Evolutionary conservation across 2,888 invertebrate genomes (phyloP).

Genomic region (Nematopogon swammerdamellus): DNA sequence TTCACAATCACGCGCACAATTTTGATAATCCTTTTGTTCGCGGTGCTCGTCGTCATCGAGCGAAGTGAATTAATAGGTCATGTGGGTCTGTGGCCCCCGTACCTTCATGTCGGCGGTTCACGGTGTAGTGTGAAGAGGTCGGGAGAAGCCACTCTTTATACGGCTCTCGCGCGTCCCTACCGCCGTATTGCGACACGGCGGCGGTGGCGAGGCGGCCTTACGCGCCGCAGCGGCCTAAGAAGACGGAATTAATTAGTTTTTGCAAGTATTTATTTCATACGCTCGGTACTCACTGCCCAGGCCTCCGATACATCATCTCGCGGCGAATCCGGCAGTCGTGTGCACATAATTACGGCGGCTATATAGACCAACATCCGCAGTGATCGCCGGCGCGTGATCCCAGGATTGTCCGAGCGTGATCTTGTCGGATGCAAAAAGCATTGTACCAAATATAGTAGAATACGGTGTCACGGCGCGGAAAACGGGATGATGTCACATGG

Average conservation of each 20-base stretch:
- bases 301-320: background rate
- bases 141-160: background rate
- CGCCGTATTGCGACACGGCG: background rate
- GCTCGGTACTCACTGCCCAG: too few species aligned
- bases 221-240: background rate
- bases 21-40: background rate
- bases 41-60: too few species aligned
- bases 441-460: too few species aligned
- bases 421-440: too few species aligned
- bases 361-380: background rate
- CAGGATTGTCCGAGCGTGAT: background rate
- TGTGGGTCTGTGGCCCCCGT: background rate
- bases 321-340: background rate
- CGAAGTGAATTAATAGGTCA: background rate
- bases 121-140: background rate
- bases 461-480: too few species aligned
- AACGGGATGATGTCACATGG: too few species aligned
- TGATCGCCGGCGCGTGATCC: background rate
- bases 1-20: background rate
- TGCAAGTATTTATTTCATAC: background rate
- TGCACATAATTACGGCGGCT: background rate
- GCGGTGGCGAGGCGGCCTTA: too few species aligned
- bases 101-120: background rate
- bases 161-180: background rate
- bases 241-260: background rate